A percentile compares a stretch with the other conserved stretches of the same genome.
phyloP scores from a whole-genome alignment of 2,113 vertebrate genomes.

The Heliornis fulica region DNA sequence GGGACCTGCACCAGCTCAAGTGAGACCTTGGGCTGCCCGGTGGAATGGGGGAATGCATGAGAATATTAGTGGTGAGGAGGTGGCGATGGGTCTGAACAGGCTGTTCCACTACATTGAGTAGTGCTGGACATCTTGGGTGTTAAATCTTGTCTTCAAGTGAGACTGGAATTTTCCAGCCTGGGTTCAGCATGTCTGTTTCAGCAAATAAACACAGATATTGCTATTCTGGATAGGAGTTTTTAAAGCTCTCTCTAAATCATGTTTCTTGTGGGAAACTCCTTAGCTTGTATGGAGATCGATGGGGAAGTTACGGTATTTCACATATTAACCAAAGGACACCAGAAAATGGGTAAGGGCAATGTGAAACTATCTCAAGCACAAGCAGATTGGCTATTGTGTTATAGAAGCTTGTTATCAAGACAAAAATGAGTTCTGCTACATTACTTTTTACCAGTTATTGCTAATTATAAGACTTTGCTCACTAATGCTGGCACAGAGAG shows the following conservation, averaged over 20 bases:
- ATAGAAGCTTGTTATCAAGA: not conserved
- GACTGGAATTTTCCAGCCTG: not conserved
- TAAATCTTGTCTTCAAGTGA: not conserved
- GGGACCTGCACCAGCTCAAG: not conserved
- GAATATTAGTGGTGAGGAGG: rapidly evolving
- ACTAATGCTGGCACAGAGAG: not conserved
- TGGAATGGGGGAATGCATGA: rapidly evolving
- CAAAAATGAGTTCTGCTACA: not conserved
- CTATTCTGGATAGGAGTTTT: not conserved
- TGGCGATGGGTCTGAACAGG: not conserved
- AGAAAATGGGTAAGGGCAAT: not conserved
- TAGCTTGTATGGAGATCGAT: not conserved
- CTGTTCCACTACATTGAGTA: rapidly evolving
- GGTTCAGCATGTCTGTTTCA: rapidly evolving
- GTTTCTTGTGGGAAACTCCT: not conserved
- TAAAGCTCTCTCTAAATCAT: not conserved
- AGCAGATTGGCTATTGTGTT: not conserved
- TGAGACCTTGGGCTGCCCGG: not conserved
- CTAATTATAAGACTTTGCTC: not conserved
- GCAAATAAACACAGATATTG: not conserved
- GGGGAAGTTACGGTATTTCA: not conserved
- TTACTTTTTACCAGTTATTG: not conserved
- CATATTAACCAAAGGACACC: not conserved
- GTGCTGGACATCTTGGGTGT: not conserved
- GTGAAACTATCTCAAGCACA: not conserved